phyloP scores from a whole-genome alignment of 2,888 invertebrate species.

The Julus scanicus region DNA sequence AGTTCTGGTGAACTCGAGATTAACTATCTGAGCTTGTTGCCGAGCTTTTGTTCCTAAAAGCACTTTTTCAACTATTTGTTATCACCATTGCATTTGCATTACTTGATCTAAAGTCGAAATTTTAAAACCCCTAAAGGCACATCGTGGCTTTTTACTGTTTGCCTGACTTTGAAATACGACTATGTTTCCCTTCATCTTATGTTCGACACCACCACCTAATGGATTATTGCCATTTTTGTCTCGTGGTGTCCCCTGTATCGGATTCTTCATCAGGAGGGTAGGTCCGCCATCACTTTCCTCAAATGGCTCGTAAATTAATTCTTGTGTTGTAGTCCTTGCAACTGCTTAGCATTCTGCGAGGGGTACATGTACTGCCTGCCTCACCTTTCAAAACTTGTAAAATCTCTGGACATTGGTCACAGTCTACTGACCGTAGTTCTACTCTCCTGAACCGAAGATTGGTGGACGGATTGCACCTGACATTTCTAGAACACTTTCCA shows the following conservation, averaged over 20 bases:
- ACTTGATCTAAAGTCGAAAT: not conserved
- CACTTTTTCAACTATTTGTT: not conserved
- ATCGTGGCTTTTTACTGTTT: not conserved
- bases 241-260: not conserved
- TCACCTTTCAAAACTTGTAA: not conserved
- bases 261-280: not conserved
- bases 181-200: not conserved
- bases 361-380: not conserved
- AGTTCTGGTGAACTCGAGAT: not conserved
- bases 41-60: not conserved
- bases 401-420: not conserved
- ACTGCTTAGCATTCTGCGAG: not conserved
- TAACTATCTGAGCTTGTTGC: not conserved
- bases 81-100: not conserved
- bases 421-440: not conserved
- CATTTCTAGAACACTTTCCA: not conserved
- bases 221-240: not conserved
- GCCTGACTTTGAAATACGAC: not conserved
- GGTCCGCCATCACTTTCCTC: not conserved
- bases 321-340: not conserved
- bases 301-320: constrained; percentile 1
- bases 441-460: not conserved
- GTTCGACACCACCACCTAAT: not conserved
- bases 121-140: not conserved
- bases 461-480: too few species aligned